Percentiles rank a stretch among this genome's conserved stretches.
phyloP scores from a whole-genome alignment of 2,888 invertebrate species.

The Pseudanteris insignis region DNA sequence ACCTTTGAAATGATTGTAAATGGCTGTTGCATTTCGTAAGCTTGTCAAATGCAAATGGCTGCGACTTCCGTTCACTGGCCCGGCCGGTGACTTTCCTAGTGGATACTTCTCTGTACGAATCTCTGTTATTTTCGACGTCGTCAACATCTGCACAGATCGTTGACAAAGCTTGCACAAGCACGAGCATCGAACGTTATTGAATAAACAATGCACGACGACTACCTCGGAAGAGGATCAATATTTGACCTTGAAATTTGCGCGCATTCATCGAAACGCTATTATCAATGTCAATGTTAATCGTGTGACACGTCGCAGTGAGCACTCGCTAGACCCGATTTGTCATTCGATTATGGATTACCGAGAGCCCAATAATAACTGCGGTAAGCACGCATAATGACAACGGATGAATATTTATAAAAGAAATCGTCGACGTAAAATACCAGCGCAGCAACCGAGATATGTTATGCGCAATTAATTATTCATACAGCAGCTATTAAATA shows the following conservation, averaged over 20 bases:
- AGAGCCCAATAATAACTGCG: too few species aligned
- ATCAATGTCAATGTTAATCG: too few species aligned
- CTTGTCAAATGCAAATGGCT: slow-evolving; percentile 17
- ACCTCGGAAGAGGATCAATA: too few species aligned
- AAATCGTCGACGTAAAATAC: too few species aligned
- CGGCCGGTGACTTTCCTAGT: slow-evolving; percentile 49
- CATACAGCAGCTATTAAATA: too few species aligned
- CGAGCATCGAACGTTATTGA: slow-evolving; percentile 4
- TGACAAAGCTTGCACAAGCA: slow-evolving; percentile 7
- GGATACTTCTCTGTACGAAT: slow-evolving; percentile 41
- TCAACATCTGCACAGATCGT: slow-evolving; percentile 46
- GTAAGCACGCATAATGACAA: too few species aligned
- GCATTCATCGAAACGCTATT: slow-evolving; percentile 9
- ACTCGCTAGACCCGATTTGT: too few species aligned
- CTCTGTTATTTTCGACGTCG: slow-evolving; percentile 46
- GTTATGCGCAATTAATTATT: too few species aligned
- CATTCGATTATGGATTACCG: too few species aligned
- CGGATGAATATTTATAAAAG: too few species aligned
- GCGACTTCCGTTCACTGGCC: slow-evolving; percentile 50
- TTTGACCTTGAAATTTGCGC: slow-evolving; percentile 16
- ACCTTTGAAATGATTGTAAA: background rate
- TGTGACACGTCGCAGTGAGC: too few species aligned
- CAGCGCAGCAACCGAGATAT: too few species aligned
- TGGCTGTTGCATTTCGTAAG: slow-evolving; percentile 6
- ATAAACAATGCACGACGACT: background rate